Evolutionary conservation across 1,140 invertebrate species (phyloP).

Genomic region (Hirudo medicinalis): DNA sequence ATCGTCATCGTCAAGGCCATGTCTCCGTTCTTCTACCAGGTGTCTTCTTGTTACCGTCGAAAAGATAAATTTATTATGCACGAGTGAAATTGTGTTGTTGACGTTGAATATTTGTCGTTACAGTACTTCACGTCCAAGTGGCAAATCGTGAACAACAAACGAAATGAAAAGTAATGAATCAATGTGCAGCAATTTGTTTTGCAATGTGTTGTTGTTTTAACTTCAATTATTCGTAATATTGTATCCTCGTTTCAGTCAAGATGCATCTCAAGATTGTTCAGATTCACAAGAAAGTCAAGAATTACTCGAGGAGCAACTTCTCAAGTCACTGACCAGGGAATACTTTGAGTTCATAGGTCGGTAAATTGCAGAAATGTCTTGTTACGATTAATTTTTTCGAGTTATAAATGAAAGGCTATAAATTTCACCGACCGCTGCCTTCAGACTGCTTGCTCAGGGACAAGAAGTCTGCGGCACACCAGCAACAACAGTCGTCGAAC

Average conservation of each 20-base stretch:
- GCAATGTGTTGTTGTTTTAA: neutral
- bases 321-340: conserved; percentile 68
- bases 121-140: conserved; percentile 4
- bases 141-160: neutral
- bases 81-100: no score
- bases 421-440: neutral
- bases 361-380: neutral
- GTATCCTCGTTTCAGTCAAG: conserved; percentile 2
- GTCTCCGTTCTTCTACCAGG: neutral
- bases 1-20: neutral
- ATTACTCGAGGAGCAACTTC: conserved; percentile 73
- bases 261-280: conserved; percentile 41
- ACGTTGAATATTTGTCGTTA: neutral
- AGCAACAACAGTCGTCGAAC: neutral
- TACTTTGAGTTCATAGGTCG: conserved; percentile 61
- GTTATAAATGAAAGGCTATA: no score
- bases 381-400: no score
- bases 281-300: conserved; percentile 66
- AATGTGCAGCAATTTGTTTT: no score
- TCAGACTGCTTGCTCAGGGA: conserved; percentile 1
- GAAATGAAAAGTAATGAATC: neutral
- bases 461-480: neutral
- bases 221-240: neutral
- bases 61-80: no score
- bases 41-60: neutral